phyloP scores from a whole-genome alignment of 2,113 vertebrate species.

The Brachypodius melanocephalos region DNA sequence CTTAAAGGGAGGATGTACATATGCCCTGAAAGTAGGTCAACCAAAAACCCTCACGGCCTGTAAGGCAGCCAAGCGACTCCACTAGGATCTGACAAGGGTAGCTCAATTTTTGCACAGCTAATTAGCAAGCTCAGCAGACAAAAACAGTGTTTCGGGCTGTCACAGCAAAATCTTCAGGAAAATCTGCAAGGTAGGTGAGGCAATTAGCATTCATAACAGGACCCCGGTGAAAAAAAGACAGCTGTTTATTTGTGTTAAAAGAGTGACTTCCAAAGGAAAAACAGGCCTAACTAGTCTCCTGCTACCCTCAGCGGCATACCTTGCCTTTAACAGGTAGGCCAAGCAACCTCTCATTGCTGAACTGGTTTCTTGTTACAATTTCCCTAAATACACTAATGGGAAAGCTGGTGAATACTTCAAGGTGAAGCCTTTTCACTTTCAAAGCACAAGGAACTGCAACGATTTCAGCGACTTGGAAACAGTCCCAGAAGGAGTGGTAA shows the following conservation, averaged over 20 bases:
- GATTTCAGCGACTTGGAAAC: background rate
- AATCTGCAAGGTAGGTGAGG: background rate
- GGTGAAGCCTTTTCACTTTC: background rate
- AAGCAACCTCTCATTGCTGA: background rate
- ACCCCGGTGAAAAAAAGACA: background rate
- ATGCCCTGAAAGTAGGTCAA: conserved; percentile 36
- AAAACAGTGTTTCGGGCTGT: accelerated
- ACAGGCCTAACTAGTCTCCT: conserved; percentile 26
- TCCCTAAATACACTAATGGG: background rate
- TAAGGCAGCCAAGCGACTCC: conserved; percentile 16
- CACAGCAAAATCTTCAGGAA: background rate
- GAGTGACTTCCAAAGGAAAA: background rate
- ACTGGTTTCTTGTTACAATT: conserved; percentile 48
- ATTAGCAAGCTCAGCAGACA: background rate
- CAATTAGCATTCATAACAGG: background rate
- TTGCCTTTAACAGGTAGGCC: background rate
- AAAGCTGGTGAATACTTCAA: background rate
- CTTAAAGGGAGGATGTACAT: background rate
- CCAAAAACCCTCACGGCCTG: background rate
- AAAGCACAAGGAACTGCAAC: background rate
- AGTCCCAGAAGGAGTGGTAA: background rate
- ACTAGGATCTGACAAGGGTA: background rate
- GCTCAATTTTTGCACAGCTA: background rate
- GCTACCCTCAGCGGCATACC: background rate
- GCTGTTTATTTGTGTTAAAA: background rate